Percentiles rank a stretch among this genome's conserved stretches.
Conservation (phyloP, 2,797 vertebrate genomes). For the Lepidocolaptes lacrymiger region DNA sequence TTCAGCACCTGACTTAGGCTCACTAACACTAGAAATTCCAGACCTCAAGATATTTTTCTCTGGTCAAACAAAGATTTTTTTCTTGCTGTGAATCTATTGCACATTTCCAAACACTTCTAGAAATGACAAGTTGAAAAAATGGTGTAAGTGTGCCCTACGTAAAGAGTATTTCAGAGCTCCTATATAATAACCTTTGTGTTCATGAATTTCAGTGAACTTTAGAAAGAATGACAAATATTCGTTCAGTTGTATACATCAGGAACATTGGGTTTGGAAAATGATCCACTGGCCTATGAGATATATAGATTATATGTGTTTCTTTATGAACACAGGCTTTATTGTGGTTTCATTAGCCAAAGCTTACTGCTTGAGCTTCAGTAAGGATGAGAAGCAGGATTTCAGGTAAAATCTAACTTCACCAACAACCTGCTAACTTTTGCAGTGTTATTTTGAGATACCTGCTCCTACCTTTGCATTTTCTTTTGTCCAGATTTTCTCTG, state of each 20-base stretch:
- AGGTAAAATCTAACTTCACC: neutral
- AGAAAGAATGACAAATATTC: neutral
- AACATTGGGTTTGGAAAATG: neutral
- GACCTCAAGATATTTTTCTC: neutral
- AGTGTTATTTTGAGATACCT: neutral
- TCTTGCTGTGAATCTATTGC: neutral
- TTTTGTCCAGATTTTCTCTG: neutral
- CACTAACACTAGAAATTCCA: neutral
- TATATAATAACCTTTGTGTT: neutral
- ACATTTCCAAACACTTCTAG: neutral
- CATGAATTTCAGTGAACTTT: neutral
- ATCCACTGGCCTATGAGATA: neutral
- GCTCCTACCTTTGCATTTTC: neutral
- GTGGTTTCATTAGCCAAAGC: neutral
- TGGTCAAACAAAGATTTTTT: neutral
- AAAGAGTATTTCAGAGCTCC: neutral
- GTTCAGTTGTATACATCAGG: neutral
- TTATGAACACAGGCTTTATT: neutral
- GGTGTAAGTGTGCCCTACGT: neutral
- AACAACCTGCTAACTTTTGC: neutral
- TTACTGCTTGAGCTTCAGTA: neutral
- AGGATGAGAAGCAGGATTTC: neutral
- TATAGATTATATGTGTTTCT: neutral
- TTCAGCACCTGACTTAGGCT: constrained; percentile 22
- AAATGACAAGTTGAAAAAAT: neutral